Evolutionary conservation across 64 coral and sea anemone species (phyloP), one percentile per base, ranked within the genome.

Genomic region (Montipora sp.): DNA sequence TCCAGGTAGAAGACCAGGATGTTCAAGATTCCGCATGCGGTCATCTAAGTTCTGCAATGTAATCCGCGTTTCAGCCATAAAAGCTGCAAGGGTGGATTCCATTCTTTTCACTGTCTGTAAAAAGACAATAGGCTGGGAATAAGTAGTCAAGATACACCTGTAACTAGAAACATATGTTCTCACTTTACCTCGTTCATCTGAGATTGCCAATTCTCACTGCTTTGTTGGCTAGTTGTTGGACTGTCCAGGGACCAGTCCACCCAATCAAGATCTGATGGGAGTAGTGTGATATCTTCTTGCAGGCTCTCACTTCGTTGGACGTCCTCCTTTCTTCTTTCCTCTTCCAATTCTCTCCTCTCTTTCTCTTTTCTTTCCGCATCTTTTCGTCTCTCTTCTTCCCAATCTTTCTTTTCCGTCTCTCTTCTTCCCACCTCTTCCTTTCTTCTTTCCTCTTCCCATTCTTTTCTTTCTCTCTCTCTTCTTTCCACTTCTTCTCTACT

Each of bases 151-250:
- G 60, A 65, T 65, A 65, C 60, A 65, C 60, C 60, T 65, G 60
- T 65, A 65, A 65, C 60, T 65, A 65, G 60, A 65, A 65, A 65
- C 60, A 65, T 65, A 65, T 65, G 60, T 65, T 65, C 60, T 65
- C 60, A 65, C 2, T 65, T 65, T 65, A 65, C 60, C 60, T 65
- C 5, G 60, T 65, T 65, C 60, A 65, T 65, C 60, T 65, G 60
- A 65, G 60, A 65, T 65, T 65, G 60, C 60, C 60, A 65, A 65
- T 65, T 65, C 60, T 65, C 60, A 65, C 60, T 65, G 60, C 60
- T 65, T 65, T 65, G 60, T 65, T 65, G 60, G 60, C 60, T 65
- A 65, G 60, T 65, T 65, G 60, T 65, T 65, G 60, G 5, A 65
- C 60, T 65, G 60, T 65, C 60, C 60, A 65, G 60, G 60, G 60